Evolutionary conservation across 2,113 vertebrate genomes (phyloP).

Genomic region (Leucopsar rothschildi): DNA sequence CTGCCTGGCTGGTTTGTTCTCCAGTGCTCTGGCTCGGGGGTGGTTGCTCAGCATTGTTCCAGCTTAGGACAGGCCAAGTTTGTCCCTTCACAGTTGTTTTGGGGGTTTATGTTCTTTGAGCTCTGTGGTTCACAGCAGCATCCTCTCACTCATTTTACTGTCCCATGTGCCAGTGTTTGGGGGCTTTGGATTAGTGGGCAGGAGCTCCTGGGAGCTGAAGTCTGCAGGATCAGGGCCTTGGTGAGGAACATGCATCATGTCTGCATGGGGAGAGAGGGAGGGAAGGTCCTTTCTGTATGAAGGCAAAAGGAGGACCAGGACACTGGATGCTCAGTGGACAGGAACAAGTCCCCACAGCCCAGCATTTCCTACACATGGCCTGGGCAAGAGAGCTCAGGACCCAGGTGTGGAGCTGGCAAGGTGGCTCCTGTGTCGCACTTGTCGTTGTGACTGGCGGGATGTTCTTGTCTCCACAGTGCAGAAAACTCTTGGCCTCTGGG

Average conservation of each 20-base stretch:
- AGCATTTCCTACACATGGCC: neutral
- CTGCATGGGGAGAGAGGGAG: neutral
- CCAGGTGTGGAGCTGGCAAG: neutral
- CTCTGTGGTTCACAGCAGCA: neutral
- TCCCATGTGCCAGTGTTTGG: neutral
- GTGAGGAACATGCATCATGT: neutral
- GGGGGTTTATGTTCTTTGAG: neutral
- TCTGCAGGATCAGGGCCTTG: rapidly evolving
- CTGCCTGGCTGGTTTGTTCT: neutral
- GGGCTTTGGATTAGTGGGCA: neutral
- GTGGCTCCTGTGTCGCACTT: neutral
- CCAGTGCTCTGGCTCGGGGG: neutral
- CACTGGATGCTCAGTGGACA: neutral
- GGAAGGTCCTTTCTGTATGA: neutral
- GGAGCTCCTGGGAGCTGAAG: neutral
- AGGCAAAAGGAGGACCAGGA: neutral
- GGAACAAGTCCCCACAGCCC: neutral
- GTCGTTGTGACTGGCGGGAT: neutral
- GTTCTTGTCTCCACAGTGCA: neutral
- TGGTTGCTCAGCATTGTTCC: neutral
- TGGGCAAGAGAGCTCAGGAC: neutral
- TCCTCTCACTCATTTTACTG: neutral
- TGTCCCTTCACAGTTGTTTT: neutral
- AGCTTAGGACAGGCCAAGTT: neutral
- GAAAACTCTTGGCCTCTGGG: neutral